Evolutionary conservation across 2,888 invertebrate species (phyloP), one percentile per base, ranked within the genome.

Genomic region (Mimachlamys varia): DNA sequence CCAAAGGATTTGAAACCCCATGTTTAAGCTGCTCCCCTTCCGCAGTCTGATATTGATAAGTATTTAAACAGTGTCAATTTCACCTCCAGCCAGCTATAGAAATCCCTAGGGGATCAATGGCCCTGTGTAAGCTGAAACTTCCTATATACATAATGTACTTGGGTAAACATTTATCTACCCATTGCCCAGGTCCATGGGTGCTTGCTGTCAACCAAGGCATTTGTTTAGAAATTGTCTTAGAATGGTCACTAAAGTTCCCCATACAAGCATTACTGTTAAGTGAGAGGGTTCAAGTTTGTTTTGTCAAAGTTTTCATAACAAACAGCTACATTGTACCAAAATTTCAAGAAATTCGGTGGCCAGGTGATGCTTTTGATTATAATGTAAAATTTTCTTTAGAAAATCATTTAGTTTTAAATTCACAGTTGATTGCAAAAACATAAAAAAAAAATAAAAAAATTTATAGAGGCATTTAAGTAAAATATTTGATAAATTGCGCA

Each of bases 31-130:
- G 76, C 27, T 13, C 27, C 1, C 76, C 62, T 62, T 76, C 15
- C 76, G 12, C 27, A 0, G 7, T 76, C 27, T 76, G 76, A 76
- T 76, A 33, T 76, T 76, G 76, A 76, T 76, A 76, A 27, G 27
- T 76, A 76, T 76, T 76, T 76, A 76, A 27, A 76, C 76, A 76
- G 76, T 76, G 76, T 76, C 27, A 27, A 27, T 76, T 33, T 76
- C 76, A 76, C 76, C 76, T 76, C 33, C 4, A 76, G 76, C 33
- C 27, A 15, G 33, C 76, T 76, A 33, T 76, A 76, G 76, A 76
- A 76, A 76, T 76, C 33, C 76, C 33, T 7, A 76, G 22, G 62
- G 33, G 76, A 76, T 76, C 76, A 76, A 76, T 76, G 76, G 76
- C 76, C 33, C 0, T 76, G 33, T 76, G 27, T 33, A 33, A 58